These are phyloP conservation scores for Lamprologus speciosus DNA, from an alignment of 2,113 vertebrate genomes.

Conservation along the genomic window DNA sequence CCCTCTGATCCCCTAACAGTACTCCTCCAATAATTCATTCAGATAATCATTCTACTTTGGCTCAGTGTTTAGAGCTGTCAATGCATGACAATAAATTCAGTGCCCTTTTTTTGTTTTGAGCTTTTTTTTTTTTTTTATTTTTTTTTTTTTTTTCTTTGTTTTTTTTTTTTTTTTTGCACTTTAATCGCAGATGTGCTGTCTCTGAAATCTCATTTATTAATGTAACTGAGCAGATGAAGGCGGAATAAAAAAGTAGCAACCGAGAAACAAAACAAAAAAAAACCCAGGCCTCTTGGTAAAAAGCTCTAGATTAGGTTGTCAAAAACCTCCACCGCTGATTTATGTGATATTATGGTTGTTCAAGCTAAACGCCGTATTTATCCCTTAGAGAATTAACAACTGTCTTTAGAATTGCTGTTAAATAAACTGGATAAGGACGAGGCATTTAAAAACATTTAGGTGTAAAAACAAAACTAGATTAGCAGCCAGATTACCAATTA, in stretches of 20 bases:
- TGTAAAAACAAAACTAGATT: not conserved
- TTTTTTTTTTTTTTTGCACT: not conserved
- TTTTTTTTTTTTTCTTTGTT: not conserved
- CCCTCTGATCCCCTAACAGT: not conserved
- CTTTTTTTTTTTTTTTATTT: not conserved
- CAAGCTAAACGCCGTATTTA: not conserved
- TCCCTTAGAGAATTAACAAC: not conserved
- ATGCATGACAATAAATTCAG: not conserved
- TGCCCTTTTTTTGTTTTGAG: not conserved
- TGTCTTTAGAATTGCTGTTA: not conserved
- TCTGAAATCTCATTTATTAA: slow-evolving; percentile 61
- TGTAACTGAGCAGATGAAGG: slow-evolving; percentile 33
- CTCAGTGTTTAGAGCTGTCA: not conserved
- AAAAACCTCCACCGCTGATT: slow-evolving; percentile 11
- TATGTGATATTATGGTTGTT: slow-evolving; percentile 23
- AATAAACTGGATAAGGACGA: not conserved
- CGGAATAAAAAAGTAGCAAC: not conserved
- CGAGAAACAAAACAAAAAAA: not conserved
- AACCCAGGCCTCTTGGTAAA: not conserved
- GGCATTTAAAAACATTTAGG: not conserved
- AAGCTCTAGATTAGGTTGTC: slow-evolving; percentile 51
- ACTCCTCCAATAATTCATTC: not conserved
- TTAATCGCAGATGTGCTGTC: slow-evolving; percentile 1
- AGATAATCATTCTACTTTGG: not conserved
- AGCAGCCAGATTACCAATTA: not conserved